Evolutionary conservation across 2,888 invertebrate species (phyloP).

Genomic region (Mythimna loreyi): DNA sequence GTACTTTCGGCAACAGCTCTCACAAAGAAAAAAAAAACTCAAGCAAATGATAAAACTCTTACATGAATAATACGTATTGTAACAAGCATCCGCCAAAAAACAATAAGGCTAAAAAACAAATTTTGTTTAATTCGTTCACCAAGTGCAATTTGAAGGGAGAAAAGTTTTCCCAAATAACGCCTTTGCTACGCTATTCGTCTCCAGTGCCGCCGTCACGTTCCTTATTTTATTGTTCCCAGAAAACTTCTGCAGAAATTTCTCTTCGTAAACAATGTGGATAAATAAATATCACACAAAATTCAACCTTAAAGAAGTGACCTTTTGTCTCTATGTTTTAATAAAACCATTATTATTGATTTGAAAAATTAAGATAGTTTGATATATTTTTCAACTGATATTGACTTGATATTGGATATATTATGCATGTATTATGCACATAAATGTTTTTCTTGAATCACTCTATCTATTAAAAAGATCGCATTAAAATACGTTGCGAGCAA

Average conservation of each 20-base stretch:
- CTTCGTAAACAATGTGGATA: constrained; percentile 63
- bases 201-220: constrained; percentile 69
- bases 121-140: constrained; percentile 64
- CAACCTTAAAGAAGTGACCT: constrained; percentile 22
- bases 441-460: too few relatives aligned
- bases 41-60: constrained; percentile 25
- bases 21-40: constrained; percentile 27
- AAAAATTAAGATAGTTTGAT: too few relatives aligned
- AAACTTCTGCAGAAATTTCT: constrained; percentile 69
- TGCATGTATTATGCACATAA: too few relatives aligned
- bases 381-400: too few relatives aligned
- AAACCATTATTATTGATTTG: too few relatives aligned
- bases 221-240: constrained; percentile 73
- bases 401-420: too few relatives aligned
- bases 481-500: too few relatives aligned
- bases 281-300: constrained; percentile 56
- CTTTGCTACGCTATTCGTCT: constrained; percentile 68
- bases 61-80: constrained; percentile 42
- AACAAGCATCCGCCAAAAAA: constrained; percentile 49
- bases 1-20: not conserved
- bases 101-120: constrained; percentile 65
- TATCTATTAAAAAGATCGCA: too few relatives aligned
- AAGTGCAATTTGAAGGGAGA: constrained; percentile 71
- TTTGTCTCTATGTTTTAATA: not conserved
- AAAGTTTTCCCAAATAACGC: constrained; percentile 72